A percentile compares a stretch with the other conserved stretches of the same genome.
phyloP scores from a whole-genome alignment of 2,888 invertebrate species.

The Drosophila formosana region DNA sequence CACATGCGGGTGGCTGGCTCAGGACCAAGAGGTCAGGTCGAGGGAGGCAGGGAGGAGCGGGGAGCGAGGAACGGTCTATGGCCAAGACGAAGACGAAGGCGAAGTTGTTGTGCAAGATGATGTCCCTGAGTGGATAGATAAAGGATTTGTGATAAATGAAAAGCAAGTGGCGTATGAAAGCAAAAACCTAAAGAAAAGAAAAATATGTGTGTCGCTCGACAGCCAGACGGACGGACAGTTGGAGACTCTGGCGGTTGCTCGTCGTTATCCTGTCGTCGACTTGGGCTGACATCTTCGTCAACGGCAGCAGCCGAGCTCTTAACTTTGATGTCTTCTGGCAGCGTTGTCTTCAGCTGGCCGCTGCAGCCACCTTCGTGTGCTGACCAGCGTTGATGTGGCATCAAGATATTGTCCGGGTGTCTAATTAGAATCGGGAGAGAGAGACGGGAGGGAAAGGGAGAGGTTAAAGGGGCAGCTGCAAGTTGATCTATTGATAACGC shows the following conservation, averaged over 20 bases:
- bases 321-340: slow-evolving; percentile 51
- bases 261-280: slow-evolving; percentile 47
- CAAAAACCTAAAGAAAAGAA: slow-evolving; percentile 54
- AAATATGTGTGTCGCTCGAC: slow-evolving; percentile 57
- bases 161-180: slow-evolving; percentile 77
- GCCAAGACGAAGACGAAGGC: slow-evolving; percentile 27
- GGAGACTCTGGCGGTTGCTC: slow-evolving; percentile 19
- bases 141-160: slow-evolving; percentile 81
- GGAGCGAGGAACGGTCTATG: slow-evolving; percentile 11
- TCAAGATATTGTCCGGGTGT: slow-evolving; percentile 31
- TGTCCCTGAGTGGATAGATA: slow-evolving; percentile 77
- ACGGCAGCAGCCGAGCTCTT: slow-evolving; percentile 37
- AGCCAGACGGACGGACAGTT: slow-evolving; percentile 11
- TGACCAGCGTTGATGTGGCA: slow-evolving; percentile 23
- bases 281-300: slow-evolving; percentile 68
- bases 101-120: slow-evolving; percentile 66
- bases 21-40: slow-evolving; percentile 18
- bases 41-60: not conserved
- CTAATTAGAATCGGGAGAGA: slow-evolving; percentile 17
- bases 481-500: slow-evolving; percentile 29
- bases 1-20: slow-evolving; percentile 73
- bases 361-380: not conserved
- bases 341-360: slow-evolving; percentile 21
- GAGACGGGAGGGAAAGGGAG: not conserved
- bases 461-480: not conserved